Evolutionary conservation across 2,113 vertebrate species (phyloP), one percentile per base, ranked within the genome.

Genomic region (Kryptolebias marmoratus): DNA sequence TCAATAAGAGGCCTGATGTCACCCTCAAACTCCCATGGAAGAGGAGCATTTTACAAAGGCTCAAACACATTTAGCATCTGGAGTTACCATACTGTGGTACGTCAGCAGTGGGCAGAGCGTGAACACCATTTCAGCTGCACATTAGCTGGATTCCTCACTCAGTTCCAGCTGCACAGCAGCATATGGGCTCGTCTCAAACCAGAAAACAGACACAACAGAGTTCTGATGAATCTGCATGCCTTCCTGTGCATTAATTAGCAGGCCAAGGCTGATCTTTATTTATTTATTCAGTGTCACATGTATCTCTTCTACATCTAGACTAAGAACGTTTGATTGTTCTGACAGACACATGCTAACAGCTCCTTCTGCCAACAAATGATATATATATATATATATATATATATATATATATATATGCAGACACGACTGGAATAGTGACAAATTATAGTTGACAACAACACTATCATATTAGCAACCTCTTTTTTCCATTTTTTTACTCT

Each of bases 31-130:
- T 39, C 39, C 44, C 18, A 12, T 61, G 58, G 39, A n/a, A 27
- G 6, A 45, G n/a, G 42, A 45, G 18, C 32, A 12, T 3, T 5
- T 59, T 42, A 42, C 36, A 57, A 8, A 45, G 9, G 27, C 15
- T 27, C n/a, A 53, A 27, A 53, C 49, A 50, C 5, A 8, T 16
- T 5, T 18, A 3, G 18, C 32, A 13, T 45, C 58, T 61, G 36
- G 10, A 1, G 44, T n/a, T 14, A 45, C 12, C n/a, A 22, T 39
- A n/a, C n/a, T 15, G n/a, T 42, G 39, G 39, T 6, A 13, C 28
- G 39, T 42, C 36, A 42, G 39, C 58, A 61, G 58, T 39, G 56
- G 58, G 18, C 58, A 60, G n/a, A 48, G 44, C 32, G 44, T 48
- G 27, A 47, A 63, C 30, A 13, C 14, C 28, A 16, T 64, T 63